Evolutionary conservation across 2,113 vertebrate species (phyloP).

Genomic region (Sardina pilchardus): DNA sequence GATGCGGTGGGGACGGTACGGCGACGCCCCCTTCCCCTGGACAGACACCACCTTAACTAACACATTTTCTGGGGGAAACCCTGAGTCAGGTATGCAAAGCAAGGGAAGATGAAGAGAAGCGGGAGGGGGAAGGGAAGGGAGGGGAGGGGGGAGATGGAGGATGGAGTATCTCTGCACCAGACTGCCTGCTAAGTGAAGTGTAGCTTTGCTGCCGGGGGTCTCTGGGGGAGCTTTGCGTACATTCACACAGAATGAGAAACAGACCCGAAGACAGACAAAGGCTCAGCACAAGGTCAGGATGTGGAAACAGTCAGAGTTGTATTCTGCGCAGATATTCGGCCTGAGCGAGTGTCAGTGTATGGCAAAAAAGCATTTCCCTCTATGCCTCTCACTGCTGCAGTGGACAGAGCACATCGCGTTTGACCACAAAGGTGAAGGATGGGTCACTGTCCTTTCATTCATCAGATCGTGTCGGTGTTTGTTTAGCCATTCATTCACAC

Average conservation of each 20-base stretch:
- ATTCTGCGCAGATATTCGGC: background rate
- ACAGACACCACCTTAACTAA: no score
- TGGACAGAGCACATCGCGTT: background rate
- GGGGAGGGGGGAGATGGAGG: background rate
- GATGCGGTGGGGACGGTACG: no score
- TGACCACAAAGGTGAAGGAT: background rate
- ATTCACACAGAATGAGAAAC: background rate
- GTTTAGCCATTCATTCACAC: background rate
- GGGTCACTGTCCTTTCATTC: background rate
- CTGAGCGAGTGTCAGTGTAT: background rate
- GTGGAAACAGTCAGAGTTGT: background rate
- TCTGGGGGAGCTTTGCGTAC: background rate
- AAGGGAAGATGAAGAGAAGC: background rate
- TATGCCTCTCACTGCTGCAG: background rate
- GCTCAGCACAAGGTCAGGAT: background rate
- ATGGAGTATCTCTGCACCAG: background rate
- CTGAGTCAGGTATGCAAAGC: background rate
- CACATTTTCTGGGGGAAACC: no score
- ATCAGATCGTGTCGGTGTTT: background rate
- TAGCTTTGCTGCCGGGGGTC: background rate
- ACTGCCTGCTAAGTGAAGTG: background rate
- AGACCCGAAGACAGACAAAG: background rate
- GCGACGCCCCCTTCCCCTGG: no score
- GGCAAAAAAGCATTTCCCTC: background rate
- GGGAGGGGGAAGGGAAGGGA: background rate